Evolutionary conservation across 1,140 invertebrate genomes (phyloP), one percentile per base, ranked within the genome.

Genomic region (Nixonia krombeini): DNA sequence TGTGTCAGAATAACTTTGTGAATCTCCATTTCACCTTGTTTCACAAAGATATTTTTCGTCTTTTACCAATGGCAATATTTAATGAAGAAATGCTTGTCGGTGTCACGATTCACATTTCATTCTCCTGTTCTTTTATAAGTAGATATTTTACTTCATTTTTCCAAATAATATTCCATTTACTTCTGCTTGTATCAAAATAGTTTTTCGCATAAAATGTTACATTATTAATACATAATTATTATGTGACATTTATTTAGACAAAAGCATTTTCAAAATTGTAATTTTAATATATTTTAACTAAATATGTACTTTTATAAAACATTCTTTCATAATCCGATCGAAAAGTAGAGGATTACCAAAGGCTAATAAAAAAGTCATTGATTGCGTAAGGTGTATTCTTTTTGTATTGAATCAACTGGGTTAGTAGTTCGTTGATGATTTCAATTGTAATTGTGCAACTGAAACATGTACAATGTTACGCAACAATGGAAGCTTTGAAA

Each of bases 11-110:
- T 37, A 15, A 18, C 37, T 40, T 40, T 18, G 7, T 21, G 16
- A 40, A 40, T 40, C 18, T 40, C 16, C 37, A 40, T 40, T 40
- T 9, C 16, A 40, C 37, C 37, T 18, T 18, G 15, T 40, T 40
- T 17, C 37, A 16, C 7, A 9, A 10, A 18, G 15, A 9, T 16
- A 21, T 8, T 8, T 40, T 40, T 8, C 21, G 6, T 18, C 18
- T 40, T 40, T 40, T 21, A 4, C 16, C 16, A 10, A 15, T 1
- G 5, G 16, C 16, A 40, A 40, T 40, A 40, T 40, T 40, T 40
- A 40, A 16, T 13, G 4, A 40, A 40, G 16, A 9, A 17, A 40
- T 18, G 7, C 21, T 3, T 21, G 2, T 21, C 6, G 21, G 6
- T 21, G 21, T 21, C 21, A 21, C 21, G 6, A 18, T 40, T 6